These are phyloP conservation scores for Enteromius mattozi DNA, from an alignment of 2,797 vertebrate species.

Conservation along the genomic window DNA sequence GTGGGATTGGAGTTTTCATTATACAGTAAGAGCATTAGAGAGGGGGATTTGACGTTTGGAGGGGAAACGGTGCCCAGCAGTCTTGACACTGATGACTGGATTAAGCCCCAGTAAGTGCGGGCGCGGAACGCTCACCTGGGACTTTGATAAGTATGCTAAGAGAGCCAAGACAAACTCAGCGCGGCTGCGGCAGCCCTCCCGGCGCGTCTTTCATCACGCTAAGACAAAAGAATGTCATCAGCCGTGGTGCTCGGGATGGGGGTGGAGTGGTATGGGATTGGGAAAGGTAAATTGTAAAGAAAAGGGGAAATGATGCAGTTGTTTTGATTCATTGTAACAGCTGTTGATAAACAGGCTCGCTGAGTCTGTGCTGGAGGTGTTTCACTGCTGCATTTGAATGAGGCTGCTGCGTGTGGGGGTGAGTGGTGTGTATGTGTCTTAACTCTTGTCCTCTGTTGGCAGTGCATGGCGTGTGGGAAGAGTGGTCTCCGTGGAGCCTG, in stretches of 20 bases:
- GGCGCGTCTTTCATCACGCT: slow-evolving; percentile 32
- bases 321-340: slow-evolving; percentile 40
- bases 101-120: slow-evolving; percentile 50
- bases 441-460: slow-evolving; percentile 79
- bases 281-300: slow-evolving; percentile 24
- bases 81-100: slow-evolving; percentile 59
- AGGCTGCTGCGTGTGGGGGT: slow-evolving; percentile 60
- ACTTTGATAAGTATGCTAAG: slow-evolving; percentile 40
- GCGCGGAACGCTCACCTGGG: slow-evolving; percentile 34
- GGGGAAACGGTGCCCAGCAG: slow-evolving; percentile 14
- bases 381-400: slow-evolving; percentile 62
- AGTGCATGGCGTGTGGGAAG: slow-evolving; percentile 99
- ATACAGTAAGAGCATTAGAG: slow-evolving; percentile 54
- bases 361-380: slow-evolving; percentile 62
- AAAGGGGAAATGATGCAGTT: slow-evolving; percentile 37
- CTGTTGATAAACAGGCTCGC: slow-evolving; percentile 17
- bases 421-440: slow-evolving; percentile 69
- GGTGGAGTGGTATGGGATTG: not conserved
- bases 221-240: slow-evolving; percentile 40
- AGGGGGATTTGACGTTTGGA: slow-evolving; percentile 34
- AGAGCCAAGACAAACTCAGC: slow-evolving; percentile 24
- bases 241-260: not conserved
- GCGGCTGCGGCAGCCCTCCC: not conserved
- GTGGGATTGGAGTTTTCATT: slow-evolving; percentile 59
- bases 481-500: slow-evolving; percentile 99